Percentiles rank a stretch among this genome's conserved stretches.
Evolutionary conservation across 2,888 invertebrate species (phyloP).

Genomic region (Trissoscelio sp.): DNA sequence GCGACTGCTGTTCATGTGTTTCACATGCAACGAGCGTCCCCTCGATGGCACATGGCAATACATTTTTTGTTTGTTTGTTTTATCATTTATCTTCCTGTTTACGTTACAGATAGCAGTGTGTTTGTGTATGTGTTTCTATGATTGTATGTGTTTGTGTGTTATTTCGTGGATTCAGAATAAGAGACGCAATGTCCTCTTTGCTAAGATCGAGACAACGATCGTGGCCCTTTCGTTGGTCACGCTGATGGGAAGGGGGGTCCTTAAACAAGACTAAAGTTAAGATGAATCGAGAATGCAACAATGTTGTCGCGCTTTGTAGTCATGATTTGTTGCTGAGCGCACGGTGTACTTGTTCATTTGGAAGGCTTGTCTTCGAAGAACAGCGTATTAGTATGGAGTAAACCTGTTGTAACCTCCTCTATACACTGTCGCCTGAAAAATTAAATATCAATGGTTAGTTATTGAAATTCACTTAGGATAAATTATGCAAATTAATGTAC

Average conservation of each 20-base stretch:
- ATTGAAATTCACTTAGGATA: too few relatives aligned
- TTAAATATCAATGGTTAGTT: too few relatives aligned
- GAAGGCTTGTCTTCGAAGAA: constrained; percentile 74
- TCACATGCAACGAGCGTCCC: constrained; percentile 57
- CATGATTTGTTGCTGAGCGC: constrained; percentile 79
- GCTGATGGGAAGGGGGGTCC: constrained; percentile 67
- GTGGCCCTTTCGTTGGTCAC: constrained; percentile 81
- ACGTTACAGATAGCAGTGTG: neutral
- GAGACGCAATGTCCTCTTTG: constrained; percentile 37
- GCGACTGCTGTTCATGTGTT: constrained; percentile 51
- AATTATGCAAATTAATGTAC: too few relatives aligned
- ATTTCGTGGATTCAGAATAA: constrained; percentile 9
- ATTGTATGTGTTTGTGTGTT: constrained; percentile 23
- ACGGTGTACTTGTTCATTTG: constrained; percentile 79
- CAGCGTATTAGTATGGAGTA: constrained; percentile 91
- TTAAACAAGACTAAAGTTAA: constrained; percentile 69
- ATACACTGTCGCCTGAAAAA: constrained; percentile 93
- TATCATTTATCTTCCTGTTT: constrained; percentile 12
- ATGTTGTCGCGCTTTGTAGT: constrained; percentile 76
- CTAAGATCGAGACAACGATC: constrained; percentile 45
- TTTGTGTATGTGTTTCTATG: constrained; percentile 17
- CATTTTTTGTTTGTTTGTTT: constrained; percentile 19
- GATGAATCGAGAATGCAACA: constrained; percentile 74
- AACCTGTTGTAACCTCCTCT: constrained; percentile 97
- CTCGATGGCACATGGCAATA: constrained; percentile 59